Percentiles rank a stretch among this genome's conserved stretches.
Evolutionary conservation across 2,888 invertebrate species (phyloP).

Genomic region (Hololepta plana): DNA sequence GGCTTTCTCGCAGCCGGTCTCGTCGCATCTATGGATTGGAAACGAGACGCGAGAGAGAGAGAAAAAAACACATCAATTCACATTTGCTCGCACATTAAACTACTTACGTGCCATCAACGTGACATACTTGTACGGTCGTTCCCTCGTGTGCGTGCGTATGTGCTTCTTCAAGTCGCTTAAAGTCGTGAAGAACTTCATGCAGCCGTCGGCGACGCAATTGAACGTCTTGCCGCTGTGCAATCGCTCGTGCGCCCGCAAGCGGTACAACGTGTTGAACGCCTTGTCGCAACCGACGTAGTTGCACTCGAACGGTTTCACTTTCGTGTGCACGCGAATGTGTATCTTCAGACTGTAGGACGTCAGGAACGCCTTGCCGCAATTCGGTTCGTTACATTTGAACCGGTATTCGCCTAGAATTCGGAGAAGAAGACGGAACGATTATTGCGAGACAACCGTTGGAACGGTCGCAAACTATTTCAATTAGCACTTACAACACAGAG

Average conservation of each 20-base stretch:
- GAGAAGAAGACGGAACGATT: too few relatives aligned
- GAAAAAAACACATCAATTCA: too few relatives aligned
- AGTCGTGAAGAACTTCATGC: conserved; percentile 84
- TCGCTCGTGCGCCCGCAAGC: conserved; percentile 78
- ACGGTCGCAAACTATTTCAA: too few relatives aligned
- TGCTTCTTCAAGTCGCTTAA: conserved; percentile 90
- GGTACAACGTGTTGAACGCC: conserved; percentile 87
- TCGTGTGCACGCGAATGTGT: conserved; percentile 85
- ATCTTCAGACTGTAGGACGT: conserved; percentile 92
- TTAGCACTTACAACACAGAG: conserved; percentile 4
- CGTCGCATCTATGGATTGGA: conserved; percentile 50
- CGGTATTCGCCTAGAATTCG: conserved; percentile 83
- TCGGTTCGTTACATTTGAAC: conserved; percentile 75
- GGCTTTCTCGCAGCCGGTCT: conserved; percentile 75
- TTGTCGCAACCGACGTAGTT: conserved; percentile 67
- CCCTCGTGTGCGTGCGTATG: conserved; percentile 79
- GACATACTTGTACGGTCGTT: conserved; percentile 69
- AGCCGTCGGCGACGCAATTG: conserved; percentile 69
- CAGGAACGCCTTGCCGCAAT: conserved; percentile 83
- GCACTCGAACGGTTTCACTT: conserved; percentile 82
- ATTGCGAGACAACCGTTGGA: too few relatives aligned
- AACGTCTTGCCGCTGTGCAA: conserved; percentile 90
- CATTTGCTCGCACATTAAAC: conserved; percentile 5
- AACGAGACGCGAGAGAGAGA: too few relatives aligned
- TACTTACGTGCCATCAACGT: conserved; percentile 4